Percentiles rank a stretch among this genome's conserved stretches.
These are phyloP conservation scores for Horisme vitalbata DNA, from an alignment of 2,888 invertebrate genomes.

Conservation along the genomic window DNA sequence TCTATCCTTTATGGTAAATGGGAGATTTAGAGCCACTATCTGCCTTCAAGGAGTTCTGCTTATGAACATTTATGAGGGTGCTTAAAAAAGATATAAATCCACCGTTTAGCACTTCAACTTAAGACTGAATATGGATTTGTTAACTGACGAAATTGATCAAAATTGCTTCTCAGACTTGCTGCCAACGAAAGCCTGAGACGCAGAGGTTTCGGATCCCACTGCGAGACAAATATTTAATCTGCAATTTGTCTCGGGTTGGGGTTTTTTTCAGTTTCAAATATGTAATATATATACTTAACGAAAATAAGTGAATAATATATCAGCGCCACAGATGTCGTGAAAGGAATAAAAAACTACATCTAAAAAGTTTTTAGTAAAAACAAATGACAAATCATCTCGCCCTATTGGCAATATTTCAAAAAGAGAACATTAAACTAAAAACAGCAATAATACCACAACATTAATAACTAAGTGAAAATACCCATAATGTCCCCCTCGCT, in stretches of 20 bases:
- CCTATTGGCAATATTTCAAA: slow-evolving; percentile 40
- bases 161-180: too few species aligned
- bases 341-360: slow-evolving; percentile 29
- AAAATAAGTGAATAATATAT: too few species aligned
- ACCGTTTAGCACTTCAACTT: not conserved
- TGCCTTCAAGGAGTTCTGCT: slow-evolving; percentile 34
- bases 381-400: slow-evolving; percentile 44
- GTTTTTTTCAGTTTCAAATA: too few species aligned
- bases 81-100: slow-evolving; percentile 15
- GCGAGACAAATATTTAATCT: too few species aligned
- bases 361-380: slow-evolving; percentile 38
- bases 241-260: too few species aligned
- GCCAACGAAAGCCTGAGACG: too few species aligned
- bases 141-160: too few species aligned
- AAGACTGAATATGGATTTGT: too few species aligned
- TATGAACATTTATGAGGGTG: slow-evolving; percentile 32
- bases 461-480: slow-evolving; percentile 50
- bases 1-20: slow-evolving; percentile 74
- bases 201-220: too few species aligned
- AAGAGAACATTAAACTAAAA: slow-evolving; percentile 47
- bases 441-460: slow-evolving; percentile 52
- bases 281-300: too few species aligned
- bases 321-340: slow-evolving; percentile 18
- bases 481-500: slow-evolving; percentile 48
- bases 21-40: slow-evolving; percentile 65